A percentile compares a stretch with the other conserved stretches of the same genome.
Evolutionary conservation across 2,888 invertebrate genomes (phyloP).

Genomic region (Adineta ricciae): DNA sequence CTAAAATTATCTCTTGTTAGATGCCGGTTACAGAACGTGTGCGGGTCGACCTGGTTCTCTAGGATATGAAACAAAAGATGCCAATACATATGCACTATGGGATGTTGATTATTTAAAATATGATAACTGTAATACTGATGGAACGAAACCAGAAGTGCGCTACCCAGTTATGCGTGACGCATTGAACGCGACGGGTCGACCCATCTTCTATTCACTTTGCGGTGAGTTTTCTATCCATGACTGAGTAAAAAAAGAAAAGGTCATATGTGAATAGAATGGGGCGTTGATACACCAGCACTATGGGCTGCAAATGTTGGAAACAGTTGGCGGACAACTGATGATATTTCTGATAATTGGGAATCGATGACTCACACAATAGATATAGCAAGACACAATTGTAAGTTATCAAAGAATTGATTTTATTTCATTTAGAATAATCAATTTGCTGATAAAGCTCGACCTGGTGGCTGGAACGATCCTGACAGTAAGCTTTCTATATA

Average conservation of each 20-base stretch:
- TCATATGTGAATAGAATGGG: not conserved
- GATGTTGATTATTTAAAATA: not conserved
- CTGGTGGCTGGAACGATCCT: slow-evolving; percentile 15
- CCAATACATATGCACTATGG: not conserved
- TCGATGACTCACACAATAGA: not conserved
- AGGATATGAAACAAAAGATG: not conserved
- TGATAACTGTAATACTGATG: slow-evolving; percentile 13
- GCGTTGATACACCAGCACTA: not conserved
- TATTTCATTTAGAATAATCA: not conserved
- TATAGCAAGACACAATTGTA: not conserved
- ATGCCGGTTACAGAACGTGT: slow-evolving; percentile 3
- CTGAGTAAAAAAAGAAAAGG: too few species aligned
- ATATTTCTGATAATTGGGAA: not conserved
- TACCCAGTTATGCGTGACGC: slow-evolving; percentile 9
- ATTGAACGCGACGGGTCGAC: not conserved
- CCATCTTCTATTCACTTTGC: not conserved
- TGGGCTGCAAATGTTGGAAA: not conserved
- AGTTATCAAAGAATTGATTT: not conserved
- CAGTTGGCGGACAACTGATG: not conserved
- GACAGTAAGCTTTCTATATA: not conserved
- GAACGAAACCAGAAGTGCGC: not conserved
- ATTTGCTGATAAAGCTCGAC: not conserved
- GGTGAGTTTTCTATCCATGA: not conserved
- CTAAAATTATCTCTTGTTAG: not conserved
- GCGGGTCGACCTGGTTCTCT: not conserved